These are phyloP conservation scores for Orientallactaga bullata DNA, from an alignment of 2,113 vertebrate genomes.

Conservation along the genomic window DNA sequence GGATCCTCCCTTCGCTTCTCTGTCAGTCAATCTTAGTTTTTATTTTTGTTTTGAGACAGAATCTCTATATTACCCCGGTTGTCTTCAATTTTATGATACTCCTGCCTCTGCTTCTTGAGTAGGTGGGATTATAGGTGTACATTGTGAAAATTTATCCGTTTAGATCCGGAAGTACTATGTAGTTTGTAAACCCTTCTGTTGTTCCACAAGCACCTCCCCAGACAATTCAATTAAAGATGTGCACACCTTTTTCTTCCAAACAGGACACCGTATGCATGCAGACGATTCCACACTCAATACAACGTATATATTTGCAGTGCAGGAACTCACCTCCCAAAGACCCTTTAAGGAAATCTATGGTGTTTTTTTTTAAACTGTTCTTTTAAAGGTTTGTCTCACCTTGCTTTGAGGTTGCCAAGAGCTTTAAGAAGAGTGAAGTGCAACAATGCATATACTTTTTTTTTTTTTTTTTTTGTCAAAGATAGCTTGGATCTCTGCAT, in stretches of 20 bases:
- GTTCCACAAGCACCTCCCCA: not conserved
- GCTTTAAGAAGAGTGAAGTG: conserved; percentile 42
- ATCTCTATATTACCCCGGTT: not conserved
- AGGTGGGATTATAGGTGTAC: not conserved
- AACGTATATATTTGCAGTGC: conserved; percentile 13
- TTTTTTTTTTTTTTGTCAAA: conserved; percentile 50
- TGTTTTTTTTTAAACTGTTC: not conserved
- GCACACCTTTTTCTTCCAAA: not conserved
- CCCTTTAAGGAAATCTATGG: not conserved
- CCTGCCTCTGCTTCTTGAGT: not conserved
- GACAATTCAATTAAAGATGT: not conserved
- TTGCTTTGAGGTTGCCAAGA: conserved; percentile 62
- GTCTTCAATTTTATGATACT: not conserved
- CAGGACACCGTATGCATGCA: not conserved
- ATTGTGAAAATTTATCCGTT: not conserved
- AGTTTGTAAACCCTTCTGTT: not conserved
- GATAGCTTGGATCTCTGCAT: conserved; percentile 79
- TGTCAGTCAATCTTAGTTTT: no score
- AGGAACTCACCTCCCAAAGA: not conserved
- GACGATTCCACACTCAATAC: not conserved
- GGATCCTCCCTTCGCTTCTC: not conserved
- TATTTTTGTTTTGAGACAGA: no score
- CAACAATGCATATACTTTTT: conserved; percentile 57
- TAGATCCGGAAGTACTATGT: not conserved
- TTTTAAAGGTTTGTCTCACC: conserved; percentile 50